phyloP scores from a whole-genome alignment of 2,113 vertebrate species.

The Callipepla squamata region DNA sequence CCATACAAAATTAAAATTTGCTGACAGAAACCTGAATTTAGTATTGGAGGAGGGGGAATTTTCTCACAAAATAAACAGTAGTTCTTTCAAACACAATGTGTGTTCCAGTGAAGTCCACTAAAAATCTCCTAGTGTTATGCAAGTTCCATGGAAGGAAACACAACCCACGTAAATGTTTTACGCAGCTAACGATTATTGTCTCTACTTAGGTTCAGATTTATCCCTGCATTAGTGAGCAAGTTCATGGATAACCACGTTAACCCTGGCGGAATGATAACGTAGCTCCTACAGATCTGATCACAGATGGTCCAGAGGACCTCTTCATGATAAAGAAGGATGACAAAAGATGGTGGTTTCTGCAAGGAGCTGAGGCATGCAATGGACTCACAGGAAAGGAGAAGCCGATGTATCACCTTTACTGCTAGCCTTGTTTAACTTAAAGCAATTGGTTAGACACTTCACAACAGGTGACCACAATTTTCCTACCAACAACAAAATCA shows the following conservation, averaged over 20 bases:
- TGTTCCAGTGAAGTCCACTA: background rate
- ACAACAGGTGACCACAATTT: background rate
- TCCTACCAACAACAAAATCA: background rate
- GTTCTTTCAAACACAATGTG: background rate
- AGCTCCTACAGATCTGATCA: background rate
- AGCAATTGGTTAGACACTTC: background rate
- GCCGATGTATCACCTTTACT: background rate
- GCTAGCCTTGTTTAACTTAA: background rate
- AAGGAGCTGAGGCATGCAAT: background rate
- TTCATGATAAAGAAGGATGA: accelerated
- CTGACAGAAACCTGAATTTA: background rate
- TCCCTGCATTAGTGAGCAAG: background rate
- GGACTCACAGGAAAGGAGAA: background rate
- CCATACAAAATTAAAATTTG: background rate
- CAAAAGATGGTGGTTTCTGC: background rate
- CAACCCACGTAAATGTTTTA: background rate
- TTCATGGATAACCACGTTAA: background rate
- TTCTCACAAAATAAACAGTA: background rate
- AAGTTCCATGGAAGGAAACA: background rate
- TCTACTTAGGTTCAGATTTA: background rate
- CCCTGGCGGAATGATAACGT: background rate
- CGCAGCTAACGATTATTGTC: background rate
- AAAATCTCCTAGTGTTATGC: background rate
- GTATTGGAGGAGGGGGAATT: background rate
- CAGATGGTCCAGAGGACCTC: background rate